phyloP scores from a whole-genome alignment of 2,888 invertebrate species.

The Trachelus iudaicus region DNA sequence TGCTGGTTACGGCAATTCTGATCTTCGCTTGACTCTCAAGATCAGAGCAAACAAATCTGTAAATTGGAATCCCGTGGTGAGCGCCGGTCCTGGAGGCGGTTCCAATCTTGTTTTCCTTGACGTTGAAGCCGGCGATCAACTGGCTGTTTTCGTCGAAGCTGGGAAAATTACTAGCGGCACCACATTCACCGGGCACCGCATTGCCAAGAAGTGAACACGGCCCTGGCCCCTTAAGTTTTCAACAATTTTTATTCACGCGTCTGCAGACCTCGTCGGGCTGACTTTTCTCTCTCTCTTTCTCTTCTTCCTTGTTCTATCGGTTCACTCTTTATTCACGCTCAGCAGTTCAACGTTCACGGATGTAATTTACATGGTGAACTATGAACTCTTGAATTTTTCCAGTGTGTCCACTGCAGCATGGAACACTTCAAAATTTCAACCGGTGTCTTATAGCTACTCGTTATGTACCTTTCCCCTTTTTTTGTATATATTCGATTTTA shows the following conservation, averaged over 20 bases:
- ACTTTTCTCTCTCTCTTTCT: conserved; percentile 22
- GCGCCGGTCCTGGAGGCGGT: conserved; percentile 56
- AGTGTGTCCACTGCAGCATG: neutral
- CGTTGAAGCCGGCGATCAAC: conserved; percentile 61
- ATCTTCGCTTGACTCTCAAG: conserved; percentile 54
- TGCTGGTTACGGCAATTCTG: conserved; percentile 59
- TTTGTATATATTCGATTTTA: neutral
- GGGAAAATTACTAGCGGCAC: conserved; percentile 52
- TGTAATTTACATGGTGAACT: neutral
- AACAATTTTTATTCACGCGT: neutral
- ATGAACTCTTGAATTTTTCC: neutral
- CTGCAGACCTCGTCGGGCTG: conserved; percentile 4
- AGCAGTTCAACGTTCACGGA: neutral
- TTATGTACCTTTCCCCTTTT: neutral
- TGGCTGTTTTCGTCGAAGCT: conserved; percentile 59
- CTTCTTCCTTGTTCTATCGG: conserved; percentile 6
- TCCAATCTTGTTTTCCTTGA: conserved; percentile 59
- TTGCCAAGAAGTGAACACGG: conserved; percentile 57
- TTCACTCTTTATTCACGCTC: neutral
- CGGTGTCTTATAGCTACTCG: neutral
- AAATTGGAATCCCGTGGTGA: conserved; percentile 49
- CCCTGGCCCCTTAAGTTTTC: neutral
- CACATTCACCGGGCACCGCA: conserved; percentile 61
- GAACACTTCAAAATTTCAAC: neutral
- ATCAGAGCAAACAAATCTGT: conserved; percentile 51